Evolutionary conservation across 2,888 invertebrate genomes (phyloP), one percentile per base, ranked within the genome.

Genomic region (Leptodirus hochenwartii): DNA sequence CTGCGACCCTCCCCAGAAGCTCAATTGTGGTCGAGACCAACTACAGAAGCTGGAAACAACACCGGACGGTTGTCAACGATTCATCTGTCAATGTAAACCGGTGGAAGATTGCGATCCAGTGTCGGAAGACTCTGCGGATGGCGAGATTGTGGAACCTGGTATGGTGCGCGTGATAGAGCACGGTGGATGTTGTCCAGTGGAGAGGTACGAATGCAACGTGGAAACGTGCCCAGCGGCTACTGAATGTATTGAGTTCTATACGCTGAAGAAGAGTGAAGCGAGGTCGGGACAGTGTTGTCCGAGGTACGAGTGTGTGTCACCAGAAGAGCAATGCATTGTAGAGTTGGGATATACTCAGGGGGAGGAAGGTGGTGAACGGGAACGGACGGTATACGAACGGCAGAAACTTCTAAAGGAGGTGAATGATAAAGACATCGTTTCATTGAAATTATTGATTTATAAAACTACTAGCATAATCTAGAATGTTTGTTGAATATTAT

Each of bases 1-100:
- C 0, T 81, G 81, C 39, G 61, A 66, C 14, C 65, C 72, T n/a
- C 66, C 72, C 0, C 64, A 70, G 41, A 65, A 70, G 47, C 68
- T 78, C 24, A 55, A 64, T 3, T 84, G 82, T 42, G 76, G 74
- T 0, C 64, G 58, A 29, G 77, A 70, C 6, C 82, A 84, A 53
- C 61, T 66, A 5, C 61, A 72, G 41, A 80, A 79, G 46, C 56
- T 70, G 33, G 68, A 69, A 41, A 67, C 59, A 1, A 67, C 64
- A 16, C 37, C 64, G 1, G 62, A 71, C 40, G 75, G 72, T 4
- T 84, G 84, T 51, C 66, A 66, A 17, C 68, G 73, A 41, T 79
- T 72, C 38, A 63, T 76, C 35, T 84, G 84, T 44, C 80, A 77
- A 56, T 84, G 84, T 45, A 69, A 70, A 45, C 77, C 78, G 0